phyloP scores from a whole-genome alignment of 1,140 invertebrate genomes.

The Marisa cornuarietis region DNA sequence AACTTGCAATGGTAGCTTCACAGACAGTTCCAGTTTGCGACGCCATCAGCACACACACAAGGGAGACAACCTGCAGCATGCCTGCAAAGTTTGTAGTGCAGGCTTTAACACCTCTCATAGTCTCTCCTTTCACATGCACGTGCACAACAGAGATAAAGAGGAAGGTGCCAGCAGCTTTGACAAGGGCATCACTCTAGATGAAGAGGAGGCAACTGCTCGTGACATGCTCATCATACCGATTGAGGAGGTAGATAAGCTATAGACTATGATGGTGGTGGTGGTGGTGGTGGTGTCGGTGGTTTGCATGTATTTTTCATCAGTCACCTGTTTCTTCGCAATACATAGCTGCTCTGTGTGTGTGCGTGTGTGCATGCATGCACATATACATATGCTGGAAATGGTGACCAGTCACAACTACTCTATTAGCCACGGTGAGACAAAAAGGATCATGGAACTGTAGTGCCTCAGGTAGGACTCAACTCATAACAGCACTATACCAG shows the following conservation, averaged over 20 bases:
- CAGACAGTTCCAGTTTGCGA: background rate
- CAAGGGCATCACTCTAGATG: background rate
- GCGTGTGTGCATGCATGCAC: no score
- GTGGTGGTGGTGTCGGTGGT: no score
- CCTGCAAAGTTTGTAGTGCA: conserved; percentile 10
- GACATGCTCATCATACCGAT: background rate
- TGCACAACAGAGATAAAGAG: background rate
- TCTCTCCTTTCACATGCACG: background rate
- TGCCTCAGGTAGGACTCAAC: no score
- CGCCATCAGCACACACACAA: conserved; percentile 1
- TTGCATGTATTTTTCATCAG: no score
- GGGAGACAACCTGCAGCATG: conserved; percentile 9
- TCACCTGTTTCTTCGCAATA: no score
- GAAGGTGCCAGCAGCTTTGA: background rate
- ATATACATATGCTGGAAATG: no score
- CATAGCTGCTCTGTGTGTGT: no score
- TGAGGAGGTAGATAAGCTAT: background rate
- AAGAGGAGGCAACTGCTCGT: background rate
- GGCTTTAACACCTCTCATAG: conserved; percentile 7
- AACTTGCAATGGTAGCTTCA: background rate
- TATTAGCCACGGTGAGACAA: no score
- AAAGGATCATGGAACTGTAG: no score
- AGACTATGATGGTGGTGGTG: no score
- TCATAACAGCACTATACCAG: no score
- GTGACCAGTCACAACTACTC: no score